These are phyloP conservation scores for Phoxinus dragarum DNA, from an alignment of 2,797 vertebrate genomes.

Conservation along the genomic window DNA sequence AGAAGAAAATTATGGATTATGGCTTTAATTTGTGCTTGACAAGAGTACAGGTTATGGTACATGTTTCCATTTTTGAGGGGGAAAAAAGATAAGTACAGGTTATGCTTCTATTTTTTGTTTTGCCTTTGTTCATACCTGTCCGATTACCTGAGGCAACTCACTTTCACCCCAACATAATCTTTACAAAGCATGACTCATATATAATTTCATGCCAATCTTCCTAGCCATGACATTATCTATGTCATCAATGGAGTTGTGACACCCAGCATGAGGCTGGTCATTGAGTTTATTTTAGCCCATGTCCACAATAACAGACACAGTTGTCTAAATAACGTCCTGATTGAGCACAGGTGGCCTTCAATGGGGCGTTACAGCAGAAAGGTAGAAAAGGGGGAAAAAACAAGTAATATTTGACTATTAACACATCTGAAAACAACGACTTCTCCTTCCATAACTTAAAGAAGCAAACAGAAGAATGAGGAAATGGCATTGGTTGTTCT, in stretches of 20 bases:
- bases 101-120: neutral
- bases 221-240: neutral
- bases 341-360: neutral
- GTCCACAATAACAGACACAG: conserved; percentile 2
- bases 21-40: neutral
- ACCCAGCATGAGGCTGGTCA: neutral
- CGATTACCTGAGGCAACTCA: conserved; percentile 23
- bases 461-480: conserved; percentile 50
- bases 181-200: conserved; percentile 2
- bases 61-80: neutral
- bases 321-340: neutral
- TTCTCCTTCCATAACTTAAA: neutral
- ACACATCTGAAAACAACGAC: conserved; percentile 12
- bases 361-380: neutral
- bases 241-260: conserved; percentile 8
- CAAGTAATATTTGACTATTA: neutral
- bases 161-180: neutral
- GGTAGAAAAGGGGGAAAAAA: neutral
- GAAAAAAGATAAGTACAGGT: neutral
- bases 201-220: neutral
- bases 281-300: conserved; percentile 3
- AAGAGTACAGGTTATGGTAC: neutral
- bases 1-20: too few species aligned
- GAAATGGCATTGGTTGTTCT: conserved; percentile 49
- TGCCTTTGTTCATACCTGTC: conserved; percentile 29